Base-by-base conservation (phyloP, 2,113 vertebrate species). In the Hydrolagus affinis region DNA sequence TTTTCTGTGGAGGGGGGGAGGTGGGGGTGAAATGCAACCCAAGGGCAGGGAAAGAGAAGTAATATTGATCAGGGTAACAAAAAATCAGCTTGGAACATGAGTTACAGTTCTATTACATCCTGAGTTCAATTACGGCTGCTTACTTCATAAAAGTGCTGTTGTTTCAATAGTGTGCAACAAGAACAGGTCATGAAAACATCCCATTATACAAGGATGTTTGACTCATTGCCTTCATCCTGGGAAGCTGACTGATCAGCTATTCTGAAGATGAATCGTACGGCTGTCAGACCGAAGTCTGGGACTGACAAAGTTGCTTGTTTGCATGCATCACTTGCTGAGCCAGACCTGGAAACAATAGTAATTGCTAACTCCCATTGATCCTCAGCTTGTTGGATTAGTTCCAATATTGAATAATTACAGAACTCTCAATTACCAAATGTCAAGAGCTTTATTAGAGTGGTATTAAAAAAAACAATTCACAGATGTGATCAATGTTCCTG, bases 401-500 rank as follows among this genome's bases (percentile, higher is more conserved):
- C n/a, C 56, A 75, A 32, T 3, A 15, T 56, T 75, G 21, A 75
- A 75, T 83, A 68, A 83, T 83, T 32, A 83, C 78, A 83, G 25
- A 83, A 68, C 57, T 62, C 78, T 66, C 17, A 74, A 32, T 83
- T 28, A 68, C 32, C 62, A 83, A 83, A 83, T 64, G 78, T 83
- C 78, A 83, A 83, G 73, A 66, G 17, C 32, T 83, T 83, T 83
- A 83, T 83, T 83, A 83, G 78, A 83, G 78, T 83, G 78, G 78
- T 83, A 83, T 83, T 83, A 12, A 32, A 83, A 80, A 80, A 83
- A 83, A 44, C 44, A 44, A 83, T 83, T 83, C 78, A 83, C 78
- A 83, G 77, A 83, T 64, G 62, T 83, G 78, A 83, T 83, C 78
- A 83, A 83, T 83, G 78, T 83, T 83, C 78, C 78, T 66, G 78